A percentile compares a stretch with the other conserved stretches of the same genome.
These are phyloP conservation scores for Otus scops DNA, from an alignment of 2,797 vertebrate species.

Conservation along the genomic window DNA sequence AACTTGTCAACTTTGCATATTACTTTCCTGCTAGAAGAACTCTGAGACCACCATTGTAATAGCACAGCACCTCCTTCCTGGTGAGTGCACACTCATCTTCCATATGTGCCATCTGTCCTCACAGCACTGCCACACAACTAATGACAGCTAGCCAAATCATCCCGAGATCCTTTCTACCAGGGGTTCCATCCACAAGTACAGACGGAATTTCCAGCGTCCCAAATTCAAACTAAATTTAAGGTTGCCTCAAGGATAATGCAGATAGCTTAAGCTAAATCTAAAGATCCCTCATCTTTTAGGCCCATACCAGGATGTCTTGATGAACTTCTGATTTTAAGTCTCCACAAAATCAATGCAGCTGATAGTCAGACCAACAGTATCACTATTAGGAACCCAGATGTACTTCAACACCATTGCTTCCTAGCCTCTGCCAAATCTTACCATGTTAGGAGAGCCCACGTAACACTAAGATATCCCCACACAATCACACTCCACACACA, in stretches of 20 bases:
- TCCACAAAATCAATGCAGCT: neutral
- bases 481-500: no score
- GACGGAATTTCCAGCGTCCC: neutral
- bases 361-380: neutral
- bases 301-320: neutral
- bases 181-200: neutral
- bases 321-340: neutral
- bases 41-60: neutral
- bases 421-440: neutral
- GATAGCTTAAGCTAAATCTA: neutral
- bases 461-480: neutral
- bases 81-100: neutral
- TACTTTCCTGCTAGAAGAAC: neutral
- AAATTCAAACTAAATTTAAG: neutral
- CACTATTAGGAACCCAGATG: neutral
- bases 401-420: neutral
- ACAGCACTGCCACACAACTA: neutral
- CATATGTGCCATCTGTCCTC: neutral
- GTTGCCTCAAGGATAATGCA: neutral
- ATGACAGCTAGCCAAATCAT: neutral
- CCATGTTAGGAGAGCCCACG: accelerated
- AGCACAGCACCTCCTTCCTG: neutral
- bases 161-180: neutral
- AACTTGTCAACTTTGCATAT: neutral
- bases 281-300: neutral